Conservation (phyloP, 1,140 invertebrate genomes). For the Oscheius sp. region DNA sequence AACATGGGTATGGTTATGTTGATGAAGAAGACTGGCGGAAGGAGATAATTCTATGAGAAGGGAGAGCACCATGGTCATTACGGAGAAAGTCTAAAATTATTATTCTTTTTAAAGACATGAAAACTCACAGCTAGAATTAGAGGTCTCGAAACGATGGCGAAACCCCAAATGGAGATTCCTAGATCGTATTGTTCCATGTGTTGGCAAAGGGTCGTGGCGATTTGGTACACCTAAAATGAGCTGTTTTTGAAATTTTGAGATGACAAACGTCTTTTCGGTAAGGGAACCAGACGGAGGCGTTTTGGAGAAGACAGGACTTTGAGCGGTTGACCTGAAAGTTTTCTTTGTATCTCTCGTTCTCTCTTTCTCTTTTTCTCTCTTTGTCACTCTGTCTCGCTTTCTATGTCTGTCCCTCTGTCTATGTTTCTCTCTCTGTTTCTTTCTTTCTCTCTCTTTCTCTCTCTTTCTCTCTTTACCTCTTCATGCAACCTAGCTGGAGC, state of each 20-base stretch:
- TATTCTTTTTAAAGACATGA: not conserved
- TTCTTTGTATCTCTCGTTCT: not conserved
- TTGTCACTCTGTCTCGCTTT: no score
- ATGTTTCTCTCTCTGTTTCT: no score
- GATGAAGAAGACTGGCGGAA: not conserved
- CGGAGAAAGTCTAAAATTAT: constrained; percentile 41
- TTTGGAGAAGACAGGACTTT: constrained; percentile 25
- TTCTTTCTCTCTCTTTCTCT: no score
- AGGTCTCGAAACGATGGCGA: constrained; percentile 40
- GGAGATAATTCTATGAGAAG: constrained; percentile 37
- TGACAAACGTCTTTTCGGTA: constrained; percentile 20
- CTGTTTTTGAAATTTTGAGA: not conserved
- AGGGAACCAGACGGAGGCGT: constrained; percentile 28
- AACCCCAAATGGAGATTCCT: constrained; percentile 44
- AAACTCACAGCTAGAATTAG: constrained; percentile 41
- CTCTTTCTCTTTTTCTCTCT: no score
- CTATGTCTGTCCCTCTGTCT: no score
- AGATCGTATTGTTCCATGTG: constrained; percentile 42
- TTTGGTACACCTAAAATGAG: constrained; percentile 25
- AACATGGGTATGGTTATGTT: not conserved
- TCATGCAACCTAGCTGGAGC: constrained; percentile 43
- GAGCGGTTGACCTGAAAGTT: constrained; percentile 13
- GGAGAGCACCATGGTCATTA: constrained; percentile 37
- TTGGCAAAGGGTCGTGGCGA: constrained; percentile 28
- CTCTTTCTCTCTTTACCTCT: no score